Evolutionary conservation across 1,140 invertebrate species (phyloP), one percentile per base, ranked within the genome.

Genomic region (Musca vetustissima): DNA sequence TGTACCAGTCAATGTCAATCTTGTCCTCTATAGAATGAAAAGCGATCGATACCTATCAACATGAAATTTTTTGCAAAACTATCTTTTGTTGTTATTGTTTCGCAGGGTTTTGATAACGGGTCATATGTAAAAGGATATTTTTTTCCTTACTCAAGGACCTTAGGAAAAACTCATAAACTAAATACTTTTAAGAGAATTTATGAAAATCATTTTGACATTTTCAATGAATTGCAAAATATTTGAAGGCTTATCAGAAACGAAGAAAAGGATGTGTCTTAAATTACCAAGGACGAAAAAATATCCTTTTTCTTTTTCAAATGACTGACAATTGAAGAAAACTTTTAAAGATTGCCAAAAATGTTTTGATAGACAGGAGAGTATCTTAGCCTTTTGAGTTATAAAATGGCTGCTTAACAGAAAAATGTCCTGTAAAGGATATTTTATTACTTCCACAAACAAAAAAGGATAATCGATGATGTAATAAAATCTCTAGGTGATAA

Each of bases 51-150:
- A 14, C 24, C 53, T 24, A 57, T 57, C 53, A 57, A 13, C 6
- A 43, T 8, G 2, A 43, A n/a, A n/a, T n/a, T n/a, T n/a, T 43
- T 43, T 43, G 36, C 36, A 43, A 43, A 43, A 43, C 6, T 43
- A 6, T 2, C 13, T 7, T 15, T 57, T 57, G 25, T 57, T 25
- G 25, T 28, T 28, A 13, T 24, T 57, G 15, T 57, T 15, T 28
- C 28, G 28, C 28, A 57, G 24, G 53, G 24, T 57, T 57, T 24
- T 55, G n/a, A 3, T 1, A 19, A n/a, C n/a, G n/a, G n/a, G 3
- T 28, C 28, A 28, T 28, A 13, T 57, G 53, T 57, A 57, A 57
- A 57, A 57, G 53, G 53, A 57, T 57, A 57, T 57, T 57, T 57
- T n/a, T 28, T 57, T 57, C n/a, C n/a, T n/a, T n/a, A n/a, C n/a